Conservation (phyloP, 2,888 invertebrate genomes). For the Dasysyrphus tricinctus region DNA sequence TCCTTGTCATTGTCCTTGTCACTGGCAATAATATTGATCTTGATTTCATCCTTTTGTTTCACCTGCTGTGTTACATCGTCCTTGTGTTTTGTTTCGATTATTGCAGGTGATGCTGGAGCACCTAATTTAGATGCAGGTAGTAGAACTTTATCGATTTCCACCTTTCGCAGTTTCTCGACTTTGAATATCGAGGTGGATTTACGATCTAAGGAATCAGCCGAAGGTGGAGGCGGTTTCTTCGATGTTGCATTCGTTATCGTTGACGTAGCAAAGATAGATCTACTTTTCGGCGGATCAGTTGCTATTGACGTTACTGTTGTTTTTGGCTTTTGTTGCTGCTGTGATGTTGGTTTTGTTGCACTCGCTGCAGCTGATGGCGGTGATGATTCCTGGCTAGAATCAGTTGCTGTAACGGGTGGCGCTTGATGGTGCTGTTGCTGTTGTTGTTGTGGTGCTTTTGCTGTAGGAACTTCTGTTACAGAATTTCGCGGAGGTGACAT, state of each 20-base stretch:
- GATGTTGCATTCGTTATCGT: slow-evolving; percentile 51
- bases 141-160: slow-evolving; percentile 59
- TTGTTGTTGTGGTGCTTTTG: slow-evolving; percentile 20
- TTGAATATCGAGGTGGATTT: slow-evolving; percentile 53
- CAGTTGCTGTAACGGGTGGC: slow-evolving; percentile 61
- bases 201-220: slow-evolving; percentile 61
- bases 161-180: slow-evolving; percentile 60
- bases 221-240: slow-evolving; percentile 32
- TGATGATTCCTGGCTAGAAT: slow-evolving; percentile 57
- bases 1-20: slow-evolving; percentile 5
- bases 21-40: slow-evolving; percentile 72
- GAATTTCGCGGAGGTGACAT: slow-evolving; percentile 64
- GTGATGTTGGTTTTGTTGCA: slow-evolving; percentile 53
- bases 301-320: slow-evolving; percentile 13
- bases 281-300: slow-evolving; percentile 57
- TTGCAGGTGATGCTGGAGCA: slow-evolving; percentile 41
- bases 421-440: slow-evolving; percentile 33
- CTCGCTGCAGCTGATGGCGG: slow-evolving; percentile 13
- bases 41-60: slow-evolving; percentile 64
- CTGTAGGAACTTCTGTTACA: slow-evolving; percentile 73
- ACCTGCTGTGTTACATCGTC: slow-evolving; percentile 57
- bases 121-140: slow-evolving; percentile 67
- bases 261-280: slow-evolving; percentile 53
- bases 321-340: slow-evolving; percentile 61
- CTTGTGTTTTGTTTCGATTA: slow-evolving; percentile 61